Conservation (phyloP, 2,113 vertebrate species). For the Eulacestoma nigropectus region DNA sequence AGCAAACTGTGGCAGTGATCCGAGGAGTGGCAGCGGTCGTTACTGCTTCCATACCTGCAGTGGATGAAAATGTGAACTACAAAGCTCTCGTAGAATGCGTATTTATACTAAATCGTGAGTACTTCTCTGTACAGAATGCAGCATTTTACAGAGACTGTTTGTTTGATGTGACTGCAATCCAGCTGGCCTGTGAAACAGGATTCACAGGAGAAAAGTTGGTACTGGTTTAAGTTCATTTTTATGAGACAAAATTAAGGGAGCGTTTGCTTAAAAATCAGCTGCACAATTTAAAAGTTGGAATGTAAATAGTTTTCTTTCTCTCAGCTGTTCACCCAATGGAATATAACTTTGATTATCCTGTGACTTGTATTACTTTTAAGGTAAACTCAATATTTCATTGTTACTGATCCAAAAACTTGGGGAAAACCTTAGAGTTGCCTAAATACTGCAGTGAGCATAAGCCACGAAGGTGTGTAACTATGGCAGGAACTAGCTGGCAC, state of each 20-base stretch:
- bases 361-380: background rate
- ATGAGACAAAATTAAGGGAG: background rate
- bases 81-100: constrained; percentile 77
- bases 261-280: background rate
- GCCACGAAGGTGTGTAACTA: background rate
- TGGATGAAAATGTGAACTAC: constrained; percentile 78
- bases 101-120: constrained; percentile 80
- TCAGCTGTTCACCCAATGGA: background rate
- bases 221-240: background rate
- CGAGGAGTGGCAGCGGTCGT: constrained; percentile 79
- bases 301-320: background rate
- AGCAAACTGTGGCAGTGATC: constrained; percentile 74
- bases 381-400: background rate
- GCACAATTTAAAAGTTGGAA: background rate
- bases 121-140: background rate
- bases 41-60: constrained; percentile 74
- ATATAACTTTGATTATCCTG: background rate
- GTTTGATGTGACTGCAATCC: background rate
- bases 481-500: background rate
- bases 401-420: background rate
- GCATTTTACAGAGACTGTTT: background rate
- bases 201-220: background rate
- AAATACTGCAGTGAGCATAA: background rate
- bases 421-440: background rate
- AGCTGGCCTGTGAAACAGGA: background rate